A percentile compares a stretch with the other conserved stretches of the same genome.
Evolutionary conservation across 1,140 invertebrate species (phyloP).

Genomic region (Drosophila paulistorum): DNA sequence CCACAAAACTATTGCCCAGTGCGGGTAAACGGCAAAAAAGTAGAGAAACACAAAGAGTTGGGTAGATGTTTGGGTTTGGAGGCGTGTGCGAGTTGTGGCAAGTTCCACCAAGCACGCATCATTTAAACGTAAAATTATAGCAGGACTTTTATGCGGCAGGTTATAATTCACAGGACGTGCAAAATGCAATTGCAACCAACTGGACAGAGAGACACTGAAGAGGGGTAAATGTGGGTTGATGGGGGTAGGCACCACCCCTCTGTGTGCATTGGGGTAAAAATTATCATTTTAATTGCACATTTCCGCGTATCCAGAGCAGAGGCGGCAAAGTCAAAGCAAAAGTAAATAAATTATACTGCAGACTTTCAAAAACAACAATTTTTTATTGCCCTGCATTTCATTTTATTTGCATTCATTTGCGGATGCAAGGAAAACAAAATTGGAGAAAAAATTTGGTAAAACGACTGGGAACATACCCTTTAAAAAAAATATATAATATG

Average conservation of each 20-base stretch:
- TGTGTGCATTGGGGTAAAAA: conserved; percentile 44
- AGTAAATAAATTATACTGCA: conserved; percentile 71
- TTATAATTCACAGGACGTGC: conserved; percentile 76
- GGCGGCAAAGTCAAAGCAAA: conserved; percentile 50
- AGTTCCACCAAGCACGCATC: conserved; percentile 56
- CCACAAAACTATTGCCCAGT: conserved; percentile 13
- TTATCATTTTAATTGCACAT: conserved; percentile 77
- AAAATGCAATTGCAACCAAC: conserved; percentile 62
- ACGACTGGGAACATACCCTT: background rate
- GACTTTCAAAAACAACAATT: conserved; percentile 54
- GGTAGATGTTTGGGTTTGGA: background rate
- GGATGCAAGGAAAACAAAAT: conserved; percentile 31
- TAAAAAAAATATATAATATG: too few relatives aligned
- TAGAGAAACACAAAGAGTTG: background rate
- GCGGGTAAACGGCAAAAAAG: background rate
- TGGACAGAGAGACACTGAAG: background rate
- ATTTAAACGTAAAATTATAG: conserved; percentile 78
- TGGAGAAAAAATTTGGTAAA: background rate
- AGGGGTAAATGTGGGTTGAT: too few relatives aligned
- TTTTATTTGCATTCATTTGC: conserved; percentile 72
- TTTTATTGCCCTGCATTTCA: conserved; percentile 57
- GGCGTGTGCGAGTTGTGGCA: background rate
- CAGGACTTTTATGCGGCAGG: conserved; percentile 74
- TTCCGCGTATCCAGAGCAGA: conserved; percentile 40
- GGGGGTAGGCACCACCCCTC: conserved; percentile 28